phyloP scores from a whole-genome alignment of 2,113 vertebrate species.

The Halcyon senegalensis region DNA sequence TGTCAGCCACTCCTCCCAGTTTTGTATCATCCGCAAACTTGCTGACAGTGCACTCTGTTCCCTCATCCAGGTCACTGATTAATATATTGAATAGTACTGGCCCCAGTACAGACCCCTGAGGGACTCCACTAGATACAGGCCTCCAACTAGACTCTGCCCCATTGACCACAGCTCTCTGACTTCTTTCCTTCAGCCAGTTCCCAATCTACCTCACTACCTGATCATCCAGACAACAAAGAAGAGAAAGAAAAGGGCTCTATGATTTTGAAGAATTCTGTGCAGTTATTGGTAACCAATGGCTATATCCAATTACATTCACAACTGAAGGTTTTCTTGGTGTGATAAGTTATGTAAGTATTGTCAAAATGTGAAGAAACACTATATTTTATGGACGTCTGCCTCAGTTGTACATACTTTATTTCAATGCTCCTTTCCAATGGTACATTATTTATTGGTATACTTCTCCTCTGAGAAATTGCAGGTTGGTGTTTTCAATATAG shows the following conservation, averaged over 20 bases:
- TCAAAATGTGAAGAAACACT: background rate
- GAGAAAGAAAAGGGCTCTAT: background rate
- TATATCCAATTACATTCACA: background rate
- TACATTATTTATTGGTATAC: background rate
- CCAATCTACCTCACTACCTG: too few species aligned
- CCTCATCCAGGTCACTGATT: too few species aligned
- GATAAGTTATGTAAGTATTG: background rate
- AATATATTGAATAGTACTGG: too few species aligned
- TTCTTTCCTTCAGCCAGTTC: too few species aligned
- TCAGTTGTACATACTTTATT: background rate
- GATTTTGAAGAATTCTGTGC: background rate
- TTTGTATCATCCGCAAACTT: too few species aligned
- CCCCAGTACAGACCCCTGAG: too few species aligned
- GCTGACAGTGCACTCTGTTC: too few species aligned
- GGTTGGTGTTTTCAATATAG: background rate
- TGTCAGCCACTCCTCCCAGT: too few species aligned
- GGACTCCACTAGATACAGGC: too few species aligned
- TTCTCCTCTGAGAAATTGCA: background rate
- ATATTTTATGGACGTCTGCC: background rate
- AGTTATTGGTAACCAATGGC: background rate
- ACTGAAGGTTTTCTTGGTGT: background rate
- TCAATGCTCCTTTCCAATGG: background rate
- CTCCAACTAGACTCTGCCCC: too few species aligned
- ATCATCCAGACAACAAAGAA: too few species aligned
- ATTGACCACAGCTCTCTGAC: too few species aligned